These are phyloP conservation scores for Trachurus trachurus DNA, from an alignment of 2,797 vertebrate genomes.

Conservation along the genomic window DNA sequence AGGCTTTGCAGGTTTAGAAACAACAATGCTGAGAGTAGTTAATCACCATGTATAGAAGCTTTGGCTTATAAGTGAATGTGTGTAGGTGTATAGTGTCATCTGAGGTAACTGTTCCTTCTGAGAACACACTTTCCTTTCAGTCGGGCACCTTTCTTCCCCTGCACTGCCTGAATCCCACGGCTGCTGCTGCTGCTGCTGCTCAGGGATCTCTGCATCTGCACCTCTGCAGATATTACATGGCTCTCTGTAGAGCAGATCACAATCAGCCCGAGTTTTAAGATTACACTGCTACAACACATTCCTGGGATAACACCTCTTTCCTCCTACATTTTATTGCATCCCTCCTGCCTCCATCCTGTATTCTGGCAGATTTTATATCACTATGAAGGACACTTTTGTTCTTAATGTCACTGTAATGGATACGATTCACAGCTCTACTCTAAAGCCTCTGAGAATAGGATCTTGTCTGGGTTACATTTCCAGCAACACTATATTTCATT, in stretches of 20 bases:
- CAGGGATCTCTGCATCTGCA: slow-evolving; percentile 38
- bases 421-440: neutral
- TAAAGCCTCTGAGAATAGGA: slow-evolving; percentile 8
- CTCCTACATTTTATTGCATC: slow-evolving; percentile 14
- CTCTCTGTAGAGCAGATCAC: slow-evolving; percentile 16
- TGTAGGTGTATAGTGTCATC: slow-evolving; percentile 35
- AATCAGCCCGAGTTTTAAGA: slow-evolving; percentile 21
- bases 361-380: neutral
- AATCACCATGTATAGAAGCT: neutral
- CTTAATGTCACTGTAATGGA: slow-evolving; percentile 9
- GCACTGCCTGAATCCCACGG: slow-evolving; percentile 44
- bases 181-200: slow-evolving; percentile 23
- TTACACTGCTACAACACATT: slow-evolving; percentile 16
- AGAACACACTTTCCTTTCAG: slow-evolving; percentile 26
- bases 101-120: slow-evolving; percentile 22
- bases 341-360: neutral
- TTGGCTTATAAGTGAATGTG: neutral
- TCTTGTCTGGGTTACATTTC: slow-evolving; percentile 23
- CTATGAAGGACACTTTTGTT: slow-evolving; percentile 5
- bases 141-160: slow-evolving; percentile 23
- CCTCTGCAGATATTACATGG: slow-evolving; percentile 33
- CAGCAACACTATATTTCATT: slow-evolving; percentile 6
- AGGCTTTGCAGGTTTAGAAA: neutral
- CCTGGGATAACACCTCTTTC: neutral
- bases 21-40: neutral